A percentile compares a stretch with the other conserved stretches of the same genome.
Evolutionary conservation across 2,888 invertebrate genomes (phyloP).

Genomic region (Rhagonycha lutea): DNA sequence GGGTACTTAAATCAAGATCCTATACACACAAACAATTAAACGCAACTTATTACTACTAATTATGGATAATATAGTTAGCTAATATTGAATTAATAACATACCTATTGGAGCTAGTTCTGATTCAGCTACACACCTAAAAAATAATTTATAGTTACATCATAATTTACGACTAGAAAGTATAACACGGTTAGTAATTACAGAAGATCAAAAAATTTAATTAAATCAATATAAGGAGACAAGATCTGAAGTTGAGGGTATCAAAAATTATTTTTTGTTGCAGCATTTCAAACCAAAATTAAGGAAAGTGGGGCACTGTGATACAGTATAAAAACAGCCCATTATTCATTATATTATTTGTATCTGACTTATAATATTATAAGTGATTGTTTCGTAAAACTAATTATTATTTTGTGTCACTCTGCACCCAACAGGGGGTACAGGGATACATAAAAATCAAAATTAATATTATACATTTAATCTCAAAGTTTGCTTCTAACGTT

Average conservation of each 20-base stretch:
- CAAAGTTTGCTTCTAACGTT: too few relatives aligned
- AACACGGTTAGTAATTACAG: not conserved
- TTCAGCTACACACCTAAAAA: slow-evolving; percentile 16
- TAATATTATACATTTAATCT: too few relatives aligned
- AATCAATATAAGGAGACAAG: not conserved
- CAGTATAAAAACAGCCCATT: not conserved
- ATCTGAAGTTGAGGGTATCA: not conserved
- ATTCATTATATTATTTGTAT: too few relatives aligned
- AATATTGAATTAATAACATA: not conserved
- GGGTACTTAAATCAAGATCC: not conserved
- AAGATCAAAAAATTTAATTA: not conserved
- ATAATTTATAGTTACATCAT: not conserved
- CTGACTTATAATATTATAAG: too few relatives aligned
- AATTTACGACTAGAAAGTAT: not conserved
- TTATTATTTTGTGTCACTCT: too few relatives aligned
- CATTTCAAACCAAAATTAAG: not conserved
- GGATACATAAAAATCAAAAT: too few relatives aligned
- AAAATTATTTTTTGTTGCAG: not conserved
- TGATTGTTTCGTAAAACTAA: too few relatives aligned
- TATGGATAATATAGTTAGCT: not conserved
- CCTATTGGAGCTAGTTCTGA: slow-evolving; percentile 1
- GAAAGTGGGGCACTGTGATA: not conserved
- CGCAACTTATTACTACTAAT: not conserved
- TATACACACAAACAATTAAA: not conserved
- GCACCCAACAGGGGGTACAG: too few relatives aligned